Conservation (phyloP, 2,113 vertebrate genomes). For the Callospermophilus lateralis region DNA sequence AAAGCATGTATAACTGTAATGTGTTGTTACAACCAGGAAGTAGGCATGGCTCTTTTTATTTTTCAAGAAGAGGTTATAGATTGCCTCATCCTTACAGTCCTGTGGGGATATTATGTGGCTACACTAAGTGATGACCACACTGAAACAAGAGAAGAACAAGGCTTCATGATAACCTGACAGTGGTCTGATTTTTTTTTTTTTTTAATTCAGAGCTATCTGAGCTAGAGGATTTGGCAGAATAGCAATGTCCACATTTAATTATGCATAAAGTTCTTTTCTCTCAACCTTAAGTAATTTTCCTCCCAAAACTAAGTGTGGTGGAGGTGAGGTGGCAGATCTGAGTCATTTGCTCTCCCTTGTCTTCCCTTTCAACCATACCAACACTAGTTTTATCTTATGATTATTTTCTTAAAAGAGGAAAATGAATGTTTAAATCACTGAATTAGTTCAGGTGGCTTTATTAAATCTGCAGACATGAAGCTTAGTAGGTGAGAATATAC, state of each 20-base stretch:
- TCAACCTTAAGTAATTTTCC: background rate
- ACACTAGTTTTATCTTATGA: background rate
- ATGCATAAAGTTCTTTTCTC: background rate
- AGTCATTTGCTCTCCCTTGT: background rate
- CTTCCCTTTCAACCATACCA: background rate
- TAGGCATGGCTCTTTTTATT: too few relatives aligned
- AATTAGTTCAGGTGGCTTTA: background rate
- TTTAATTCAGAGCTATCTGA: background rate
- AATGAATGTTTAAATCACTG: background rate
- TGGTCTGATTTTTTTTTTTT: background rate
- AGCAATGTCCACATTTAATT: background rate
- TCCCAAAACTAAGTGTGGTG: background rate
- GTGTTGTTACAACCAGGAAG: background rate
- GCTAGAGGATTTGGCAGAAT: constrained; percentile 44
- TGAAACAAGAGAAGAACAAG: constrained; percentile 35
- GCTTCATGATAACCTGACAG: constrained; percentile 14
- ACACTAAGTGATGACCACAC: constrained; percentile 44
- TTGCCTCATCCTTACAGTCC: constrained; percentile 25
- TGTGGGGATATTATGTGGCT: constrained; percentile 27
- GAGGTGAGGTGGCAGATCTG: background rate
- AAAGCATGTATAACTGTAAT: background rate
- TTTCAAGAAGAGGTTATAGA: background rate
- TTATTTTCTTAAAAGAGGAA: background rate
- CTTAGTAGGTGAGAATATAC: background rate
- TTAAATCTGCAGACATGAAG: constrained; percentile 1